Conservation (phyloP, 2,113 vertebrate species). For the Barnardius zonarius region DNA sequence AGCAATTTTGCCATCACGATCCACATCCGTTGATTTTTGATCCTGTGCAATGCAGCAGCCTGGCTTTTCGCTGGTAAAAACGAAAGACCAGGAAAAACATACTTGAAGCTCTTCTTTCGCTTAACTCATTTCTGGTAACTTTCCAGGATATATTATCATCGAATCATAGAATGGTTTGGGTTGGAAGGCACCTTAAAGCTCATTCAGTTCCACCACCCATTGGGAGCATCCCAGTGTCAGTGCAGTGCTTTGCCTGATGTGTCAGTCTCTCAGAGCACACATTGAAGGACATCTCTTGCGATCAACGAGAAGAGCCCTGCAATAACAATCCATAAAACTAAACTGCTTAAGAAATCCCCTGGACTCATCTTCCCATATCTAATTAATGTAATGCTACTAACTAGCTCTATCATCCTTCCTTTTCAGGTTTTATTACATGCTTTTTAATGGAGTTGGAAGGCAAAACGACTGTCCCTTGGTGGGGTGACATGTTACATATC, state of each 20-base stretch:
- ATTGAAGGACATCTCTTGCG: not conserved
- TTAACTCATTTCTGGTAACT: not conserved
- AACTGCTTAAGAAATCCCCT: not conserved
- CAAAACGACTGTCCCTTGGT: not conserved
- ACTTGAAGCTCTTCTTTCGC: not conserved
- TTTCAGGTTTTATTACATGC: not conserved
- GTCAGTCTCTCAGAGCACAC: not conserved
- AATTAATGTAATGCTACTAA: conserved; percentile 24
- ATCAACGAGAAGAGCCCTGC: not conserved
- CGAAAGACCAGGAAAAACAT: not conserved
- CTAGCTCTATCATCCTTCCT: not conserved
- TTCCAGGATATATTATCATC: not conserved
- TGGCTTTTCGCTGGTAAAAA: not conserved
- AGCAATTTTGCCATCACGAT: not conserved
- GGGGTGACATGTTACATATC: not conserved
- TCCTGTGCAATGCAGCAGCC: accelerated
- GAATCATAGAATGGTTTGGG: not conserved
- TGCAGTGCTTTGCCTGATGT: no score
- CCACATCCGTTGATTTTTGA: not conserved
- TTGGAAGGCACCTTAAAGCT: not conserved
- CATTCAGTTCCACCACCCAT: not conserved
- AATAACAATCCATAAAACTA: conserved; percentile 1
- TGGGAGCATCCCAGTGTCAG: not conserved
- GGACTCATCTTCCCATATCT: not conserved
- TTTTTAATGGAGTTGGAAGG: conserved; percentile 27